A percentile compares a stretch with the other conserved stretches of the same genome.
These are phyloP conservation scores for Diglossa cyanea DNA, from an alignment of 2,797 vertebrate genomes.

Conservation along the genomic window DNA sequence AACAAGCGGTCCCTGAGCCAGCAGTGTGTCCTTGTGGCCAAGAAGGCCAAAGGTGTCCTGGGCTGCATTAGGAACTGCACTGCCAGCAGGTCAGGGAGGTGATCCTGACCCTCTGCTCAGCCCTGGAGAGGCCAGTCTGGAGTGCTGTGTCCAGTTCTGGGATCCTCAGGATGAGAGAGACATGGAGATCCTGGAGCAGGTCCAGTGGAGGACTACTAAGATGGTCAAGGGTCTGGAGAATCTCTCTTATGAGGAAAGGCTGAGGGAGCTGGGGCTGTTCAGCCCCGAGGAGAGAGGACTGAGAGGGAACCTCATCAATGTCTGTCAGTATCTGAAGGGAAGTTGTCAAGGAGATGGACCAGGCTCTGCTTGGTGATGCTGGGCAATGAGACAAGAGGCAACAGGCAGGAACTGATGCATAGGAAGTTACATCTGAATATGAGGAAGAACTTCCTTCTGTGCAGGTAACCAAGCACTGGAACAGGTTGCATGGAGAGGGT, in stretches of 20 bases:
- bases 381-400: not conserved
- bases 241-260: not conserved
- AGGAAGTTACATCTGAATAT: not conserved
- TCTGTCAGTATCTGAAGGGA: not conserved
- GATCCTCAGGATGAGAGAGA: not conserved
- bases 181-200: accelerated
- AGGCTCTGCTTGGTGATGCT: not conserved
- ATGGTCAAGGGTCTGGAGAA: not conserved
- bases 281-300: not conserved
- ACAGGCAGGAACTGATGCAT: not conserved
- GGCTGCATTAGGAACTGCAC: not conserved
- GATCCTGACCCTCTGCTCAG: not conserved
- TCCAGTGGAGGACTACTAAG: not conserved
- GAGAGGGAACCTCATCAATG: not conserved
- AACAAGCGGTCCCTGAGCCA: not conserved
- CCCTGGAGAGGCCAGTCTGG: not conserved
- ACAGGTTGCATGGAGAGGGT: not conserved
- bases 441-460: not conserved
- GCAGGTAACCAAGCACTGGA: not conserved
- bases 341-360: not conserved
- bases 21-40: not conserved
- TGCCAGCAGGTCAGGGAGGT: accelerated
- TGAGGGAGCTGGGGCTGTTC: not conserved
- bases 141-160: not conserved
- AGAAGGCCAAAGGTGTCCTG: not conserved